Conservation (phyloP, 1,140 invertebrate genomes). For the Hyles euphorbiae region DNA sequence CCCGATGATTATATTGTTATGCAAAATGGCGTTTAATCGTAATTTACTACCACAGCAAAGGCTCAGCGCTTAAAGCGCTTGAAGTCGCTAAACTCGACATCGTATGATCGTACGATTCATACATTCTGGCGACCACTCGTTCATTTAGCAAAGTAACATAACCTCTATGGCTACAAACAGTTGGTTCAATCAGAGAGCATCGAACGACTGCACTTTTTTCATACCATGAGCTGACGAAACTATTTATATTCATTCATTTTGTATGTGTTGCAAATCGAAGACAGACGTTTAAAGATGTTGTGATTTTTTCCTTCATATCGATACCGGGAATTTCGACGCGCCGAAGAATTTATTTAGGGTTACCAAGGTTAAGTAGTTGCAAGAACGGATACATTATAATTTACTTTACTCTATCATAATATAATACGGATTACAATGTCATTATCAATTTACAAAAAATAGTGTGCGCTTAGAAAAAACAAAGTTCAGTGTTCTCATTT, state of each 20-base stretch:
- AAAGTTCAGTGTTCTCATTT: no score
- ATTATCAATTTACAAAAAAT: no score
- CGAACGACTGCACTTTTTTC: constrained; percentile 4
- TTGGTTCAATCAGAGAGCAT: constrained; percentile 6
- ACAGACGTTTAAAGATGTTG: constrained; percentile 7
- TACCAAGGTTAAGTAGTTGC: constrained; percentile 8
- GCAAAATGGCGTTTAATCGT: no score
- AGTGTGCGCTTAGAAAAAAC: no score
- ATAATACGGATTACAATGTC: no score
- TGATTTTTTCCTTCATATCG: background rate
- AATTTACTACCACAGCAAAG: no score
- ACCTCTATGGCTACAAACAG: constrained; percentile 16
- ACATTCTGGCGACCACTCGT: background rate
- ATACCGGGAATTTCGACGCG: background rate
- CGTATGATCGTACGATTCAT: constrained; percentile 9
- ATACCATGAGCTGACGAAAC: background rate
- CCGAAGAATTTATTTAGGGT: constrained; percentile 9
- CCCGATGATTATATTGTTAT: no score
- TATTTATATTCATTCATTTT: constrained; percentile 10
- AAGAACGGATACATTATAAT: no score
- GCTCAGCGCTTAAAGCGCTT: constrained; percentile 13
- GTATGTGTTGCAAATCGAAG: background rate
- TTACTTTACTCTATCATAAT: no score
- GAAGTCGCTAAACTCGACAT: background rate
- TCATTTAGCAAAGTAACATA: constrained; percentile 14